A percentile compares a stretch with the other conserved stretches of the same genome.
phyloP scores from a whole-genome alignment of 1,140 invertebrate species.

The Argopecten irradians region DNA sequence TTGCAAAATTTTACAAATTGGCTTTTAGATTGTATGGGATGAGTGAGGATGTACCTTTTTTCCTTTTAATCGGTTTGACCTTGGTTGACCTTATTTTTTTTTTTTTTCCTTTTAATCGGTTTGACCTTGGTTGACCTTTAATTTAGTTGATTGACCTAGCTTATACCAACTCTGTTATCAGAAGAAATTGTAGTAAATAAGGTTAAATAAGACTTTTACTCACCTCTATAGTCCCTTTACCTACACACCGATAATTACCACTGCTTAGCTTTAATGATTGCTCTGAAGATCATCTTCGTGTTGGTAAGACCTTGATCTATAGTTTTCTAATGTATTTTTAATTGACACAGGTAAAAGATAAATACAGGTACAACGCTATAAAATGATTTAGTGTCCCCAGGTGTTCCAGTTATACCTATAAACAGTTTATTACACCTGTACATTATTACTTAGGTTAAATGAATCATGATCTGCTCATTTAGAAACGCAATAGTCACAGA shows the following conservation, averaged over 20 bases:
- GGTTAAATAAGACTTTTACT: background rate
- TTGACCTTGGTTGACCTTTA: background rate
- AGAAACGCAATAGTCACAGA: too few species aligned
- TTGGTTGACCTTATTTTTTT: too few species aligned
- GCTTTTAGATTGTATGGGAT: too few species aligned
- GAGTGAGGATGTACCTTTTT: too few species aligned
- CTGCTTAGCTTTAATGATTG: background rate
- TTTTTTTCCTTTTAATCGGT: too few species aligned
- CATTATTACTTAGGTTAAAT: too few species aligned
- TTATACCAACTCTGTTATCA: background rate
- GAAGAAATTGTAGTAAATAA: background rate
- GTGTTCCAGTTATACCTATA: background rate
- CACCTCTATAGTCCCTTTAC: background rate
- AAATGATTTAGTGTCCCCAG: background rate
- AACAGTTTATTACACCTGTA: too few species aligned
- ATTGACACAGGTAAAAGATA: background rate
- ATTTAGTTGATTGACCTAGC: background rate
- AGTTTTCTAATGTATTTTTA: background rate
- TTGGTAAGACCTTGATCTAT: background rate
- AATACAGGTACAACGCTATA: background rate
- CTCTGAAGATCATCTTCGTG: background rate
- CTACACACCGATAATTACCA: background rate
- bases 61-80: too few species aligned
- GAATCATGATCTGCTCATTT: too few species aligned
- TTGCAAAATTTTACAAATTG: too few species aligned